phyloP scores from a whole-genome alignment of 2,888 invertebrate genomes.

The Archaeoteleia sp. region DNA sequence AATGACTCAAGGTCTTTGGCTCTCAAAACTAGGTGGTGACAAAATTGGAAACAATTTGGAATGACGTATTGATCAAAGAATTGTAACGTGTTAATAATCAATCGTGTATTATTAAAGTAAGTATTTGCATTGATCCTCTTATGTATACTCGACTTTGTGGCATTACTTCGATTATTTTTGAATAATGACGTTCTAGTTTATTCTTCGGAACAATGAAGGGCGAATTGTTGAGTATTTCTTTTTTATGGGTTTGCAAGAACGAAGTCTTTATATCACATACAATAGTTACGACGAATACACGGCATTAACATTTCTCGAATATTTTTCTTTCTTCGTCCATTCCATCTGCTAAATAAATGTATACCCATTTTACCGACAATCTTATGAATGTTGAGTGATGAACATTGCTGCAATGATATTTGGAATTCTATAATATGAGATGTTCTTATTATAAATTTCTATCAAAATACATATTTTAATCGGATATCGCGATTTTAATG shows the following conservation, averaged over 20 bases:
- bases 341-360: slow-evolving; percentile 35
- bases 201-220: slow-evolving; percentile 1
- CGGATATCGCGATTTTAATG: no score
- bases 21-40: no score
- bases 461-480: no score
- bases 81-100: no score
- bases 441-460: no score
- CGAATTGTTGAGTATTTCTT: slow-evolving; percentile 24
- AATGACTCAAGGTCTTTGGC: no score
- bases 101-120: no score
- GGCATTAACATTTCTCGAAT: slow-evolving; percentile 48
- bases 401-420: slow-evolving; percentile 43
- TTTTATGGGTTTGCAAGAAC: slow-evolving; percentile 38
- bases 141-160: no score
- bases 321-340: slow-evolving; percentile 41
- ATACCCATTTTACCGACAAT: slow-evolving; percentile 45
- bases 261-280: slow-evolving; percentile 10
- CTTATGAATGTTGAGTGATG: slow-evolving; percentile 41
- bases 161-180: not conserved
- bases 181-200: slow-evolving; percentile 1
- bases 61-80: no score
- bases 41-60: no score
- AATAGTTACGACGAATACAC: slow-evolving; percentile 13
- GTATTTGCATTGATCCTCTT: no score
- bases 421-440: no score